Conservation (phyloP, 2,113 vertebrate species). For the Mesembrinibis cayennensis region DNA sequence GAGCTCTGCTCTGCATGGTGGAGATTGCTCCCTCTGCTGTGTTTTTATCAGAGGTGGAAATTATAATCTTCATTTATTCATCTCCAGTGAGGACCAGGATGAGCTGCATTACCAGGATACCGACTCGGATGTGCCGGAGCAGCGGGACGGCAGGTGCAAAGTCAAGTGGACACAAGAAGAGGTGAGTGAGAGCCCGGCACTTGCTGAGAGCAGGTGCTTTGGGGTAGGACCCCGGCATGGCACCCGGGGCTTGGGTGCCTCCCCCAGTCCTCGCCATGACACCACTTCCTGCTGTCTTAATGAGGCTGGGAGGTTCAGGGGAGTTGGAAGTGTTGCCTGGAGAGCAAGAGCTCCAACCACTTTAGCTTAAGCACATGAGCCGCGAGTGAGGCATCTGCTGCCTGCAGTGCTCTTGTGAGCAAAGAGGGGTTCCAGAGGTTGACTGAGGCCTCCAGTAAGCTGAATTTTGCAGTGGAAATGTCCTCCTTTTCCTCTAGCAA, state of each 20-base stretch:
- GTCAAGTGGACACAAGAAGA: slow-evolving; percentile 94
- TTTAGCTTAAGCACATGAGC: background rate
- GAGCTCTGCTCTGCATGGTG: background rate
- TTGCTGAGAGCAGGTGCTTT: background rate
- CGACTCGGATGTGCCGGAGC: slow-evolving; percentile 88
- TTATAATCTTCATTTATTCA: rapidly evolving
- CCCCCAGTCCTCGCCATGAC: rapidly evolving
- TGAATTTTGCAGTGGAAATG: background rate
- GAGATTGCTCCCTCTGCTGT: background rate
- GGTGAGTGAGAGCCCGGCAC: slow-evolving; percentile 68
- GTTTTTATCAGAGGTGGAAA: background rate
- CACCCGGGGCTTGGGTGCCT: background rate
- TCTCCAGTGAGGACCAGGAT: slow-evolving; percentile 86
- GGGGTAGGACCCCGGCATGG: background rate
- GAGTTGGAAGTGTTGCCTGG: background rate
- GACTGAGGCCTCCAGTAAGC: background rate
- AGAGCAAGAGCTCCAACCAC: background rate
- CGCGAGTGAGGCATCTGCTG: rapidly evolving
- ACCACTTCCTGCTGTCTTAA: background rate
- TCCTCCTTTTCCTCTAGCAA: background rate
- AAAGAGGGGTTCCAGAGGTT: background rate
- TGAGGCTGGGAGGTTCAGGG: background rate
- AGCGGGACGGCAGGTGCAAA: slow-evolving; percentile 87
- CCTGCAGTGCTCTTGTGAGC: background rate
- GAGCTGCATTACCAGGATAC: slow-evolving; percentile 87